Evolutionary conservation across 1,140 invertebrate species (phyloP).

Genomic region (Papilio aristodemus): DNA sequence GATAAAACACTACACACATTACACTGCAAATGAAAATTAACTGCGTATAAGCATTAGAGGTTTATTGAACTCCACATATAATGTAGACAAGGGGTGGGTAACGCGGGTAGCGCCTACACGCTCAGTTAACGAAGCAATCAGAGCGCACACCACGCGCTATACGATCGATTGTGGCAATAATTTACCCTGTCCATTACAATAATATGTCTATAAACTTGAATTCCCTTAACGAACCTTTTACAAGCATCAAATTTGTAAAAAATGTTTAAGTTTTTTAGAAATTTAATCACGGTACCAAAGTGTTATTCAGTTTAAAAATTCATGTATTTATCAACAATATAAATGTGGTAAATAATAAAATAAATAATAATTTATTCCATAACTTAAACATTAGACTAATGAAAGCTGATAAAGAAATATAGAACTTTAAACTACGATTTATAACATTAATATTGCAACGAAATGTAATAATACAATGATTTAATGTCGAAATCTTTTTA

Average conservation of each 20-base stretch:
- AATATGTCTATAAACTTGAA: not conserved
- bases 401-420: too few species aligned
- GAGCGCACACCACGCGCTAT: slow-evolving; percentile 45
- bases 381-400: too few species aligned
- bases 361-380: too few species aligned
- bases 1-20: too few species aligned
- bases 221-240: not conserved
- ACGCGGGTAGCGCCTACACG: slow-evolving; percentile 35
- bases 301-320: too few species aligned
- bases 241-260: too few species aligned
- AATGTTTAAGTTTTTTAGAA: too few species aligned
- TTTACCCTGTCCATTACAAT: slow-evolving; percentile 27
- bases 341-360: too few species aligned
- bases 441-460: not conserved
- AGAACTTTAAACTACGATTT: too few species aligned
- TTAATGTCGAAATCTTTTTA: slow-evolving; percentile 38
- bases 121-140: slow-evolving; percentile 48
- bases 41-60: slow-evolving; percentile 10
- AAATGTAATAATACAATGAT: slow-evolving; percentile 9
- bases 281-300: too few species aligned
- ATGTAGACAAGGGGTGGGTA: slow-evolving; percentile 38
- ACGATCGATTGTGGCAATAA: slow-evolving; percentile 43
- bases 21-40: not conserved
- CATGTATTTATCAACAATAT: too few species aligned
- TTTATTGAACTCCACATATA: slow-evolving; percentile 42